Base-by-base conservation (phyloP, 2,888 invertebrate species). In the Mythimna ferrago region DNA sequence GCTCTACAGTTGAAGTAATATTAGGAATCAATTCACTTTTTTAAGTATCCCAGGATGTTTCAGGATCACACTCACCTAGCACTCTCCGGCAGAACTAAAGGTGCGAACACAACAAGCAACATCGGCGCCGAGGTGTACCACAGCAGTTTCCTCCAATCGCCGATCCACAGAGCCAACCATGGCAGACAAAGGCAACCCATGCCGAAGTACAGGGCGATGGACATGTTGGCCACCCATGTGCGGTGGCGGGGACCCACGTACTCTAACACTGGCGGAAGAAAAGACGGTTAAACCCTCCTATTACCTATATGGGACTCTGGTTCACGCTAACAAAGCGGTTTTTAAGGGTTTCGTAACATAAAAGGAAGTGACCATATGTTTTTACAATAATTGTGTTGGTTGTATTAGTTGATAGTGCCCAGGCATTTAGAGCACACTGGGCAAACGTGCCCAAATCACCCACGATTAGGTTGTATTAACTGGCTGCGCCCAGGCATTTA, bases 151-250 rank as follows among this genome's bases (percentile, higher is more conserved):
- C 93, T 88, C 96, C 96, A 96, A 87, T 96, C 92, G 0, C 88
- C 83, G 56, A 96, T 81, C 93, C 94, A 93, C 35, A 95, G 86
- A 4, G 96, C 96, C 73, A 96, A 84, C 96, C 96, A 96, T 0
- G 96, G 96, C 78, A 96, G 88, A 1, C 89, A 75, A 71, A 96
- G 85, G 78, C 94, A 95, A 7, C 96, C 96, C 53, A 92, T 80
- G 6, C 96, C 96, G 89, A 95, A 96, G 90, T 90, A 96, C 60
- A 96, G 79, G 0, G 96, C 96, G 56, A 96, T 95, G 1, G 96
- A 95, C 91, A 96, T 93, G 87, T 96, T 96, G 1, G 96, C 96
- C 38, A 95, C 94, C 92, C 92, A 94, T 2, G 96, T 96, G 26
- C 96, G 94, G 89, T 96, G 95, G 1, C 90, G 89, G 0, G 95